Conservation (phyloP, 2,888 invertebrate species). For the Thereva unica region DNA sequence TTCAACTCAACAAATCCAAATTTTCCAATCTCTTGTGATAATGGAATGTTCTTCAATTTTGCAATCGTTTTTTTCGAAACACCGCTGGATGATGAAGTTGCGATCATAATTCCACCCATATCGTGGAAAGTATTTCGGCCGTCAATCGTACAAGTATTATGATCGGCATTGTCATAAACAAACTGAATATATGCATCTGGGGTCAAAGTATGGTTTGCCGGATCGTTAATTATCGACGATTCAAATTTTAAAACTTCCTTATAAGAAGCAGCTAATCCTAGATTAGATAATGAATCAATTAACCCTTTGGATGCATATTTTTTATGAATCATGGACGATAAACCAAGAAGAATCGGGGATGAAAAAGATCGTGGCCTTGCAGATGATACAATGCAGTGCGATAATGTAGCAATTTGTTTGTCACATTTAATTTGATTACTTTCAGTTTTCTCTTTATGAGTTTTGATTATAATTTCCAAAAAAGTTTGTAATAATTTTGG, state of each 20-base stretch:
- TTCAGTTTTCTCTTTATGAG: too few species aligned
- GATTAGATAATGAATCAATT: not conserved
- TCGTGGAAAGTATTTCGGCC: slow-evolving; percentile 47
- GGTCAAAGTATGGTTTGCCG: not conserved
- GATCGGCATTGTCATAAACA: slow-evolving; percentile 50
- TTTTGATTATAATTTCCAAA: too few species aligned
- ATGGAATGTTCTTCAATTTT: not conserved
- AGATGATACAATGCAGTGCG: slow-evolving; percentile 30
- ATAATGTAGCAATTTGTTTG: too few species aligned
- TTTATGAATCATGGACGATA: slow-evolving; percentile 28
- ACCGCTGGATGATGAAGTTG: slow-evolving; percentile 43
- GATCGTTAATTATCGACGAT: not conserved
- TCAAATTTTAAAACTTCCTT: not conserved
- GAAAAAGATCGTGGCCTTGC: slow-evolving; percentile 45
- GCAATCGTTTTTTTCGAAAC: slow-evolving; percentile 27
- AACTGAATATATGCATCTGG: slow-evolving; percentile 46
- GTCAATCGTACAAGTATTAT: slow-evolving; percentile 47
- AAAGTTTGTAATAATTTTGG: too few species aligned
- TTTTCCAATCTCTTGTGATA: not conserved
- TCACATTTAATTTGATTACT: too few species aligned
- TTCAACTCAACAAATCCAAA: slow-evolving; percentile 7
- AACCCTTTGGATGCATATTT: too few species aligned
- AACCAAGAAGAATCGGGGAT: slow-evolving; percentile 43
- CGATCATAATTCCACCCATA: slow-evolving; percentile 48
- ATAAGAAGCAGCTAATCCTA: slow-evolving; percentile 12